These are phyloP conservation scores for Stratiomys singularior DNA, from an alignment of 2,888 invertebrate genomes.

Conservation along the genomic window DNA sequence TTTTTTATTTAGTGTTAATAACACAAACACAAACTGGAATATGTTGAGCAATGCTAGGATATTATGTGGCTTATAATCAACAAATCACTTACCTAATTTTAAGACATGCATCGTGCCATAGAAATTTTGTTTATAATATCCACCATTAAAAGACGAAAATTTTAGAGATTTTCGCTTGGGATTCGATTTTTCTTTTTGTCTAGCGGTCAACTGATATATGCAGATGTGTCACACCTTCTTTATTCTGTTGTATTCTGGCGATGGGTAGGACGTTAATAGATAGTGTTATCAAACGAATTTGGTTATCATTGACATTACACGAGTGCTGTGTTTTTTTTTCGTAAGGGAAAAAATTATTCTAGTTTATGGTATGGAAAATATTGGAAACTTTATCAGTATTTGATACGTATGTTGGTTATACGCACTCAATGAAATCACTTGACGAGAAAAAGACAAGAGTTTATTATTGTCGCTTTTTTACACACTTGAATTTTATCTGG, in stretches of 20 bases:
- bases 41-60: neutral
- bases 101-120: slow-evolving; percentile 52
- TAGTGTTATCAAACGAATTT: neutral
- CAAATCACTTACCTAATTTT: slow-evolving; percentile 52
- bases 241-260: neutral
- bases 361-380: neutral
- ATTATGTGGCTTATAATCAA: slow-evolving; percentile 26
- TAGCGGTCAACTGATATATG: neutral
- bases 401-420: neutral
- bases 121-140: slow-evolving; percentile 29
- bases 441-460: too few species aligned
- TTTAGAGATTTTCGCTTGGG: too few species aligned
- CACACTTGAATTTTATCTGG: too few species aligned
- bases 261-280: neutral
- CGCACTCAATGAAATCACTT: too few species aligned
- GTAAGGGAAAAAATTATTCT: neutral
- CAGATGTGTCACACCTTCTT: neutral
- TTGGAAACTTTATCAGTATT: slow-evolving; percentile 13
- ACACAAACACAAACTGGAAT: neutral
- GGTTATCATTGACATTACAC: too few species aligned
- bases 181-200: too few species aligned
- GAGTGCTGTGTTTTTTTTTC: too few species aligned
- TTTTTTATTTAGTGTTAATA: too few species aligned
- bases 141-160: slow-evolving; percentile 33
- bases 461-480: too few species aligned